Evolutionary conservation across 2,888 invertebrate species (phyloP).

Genomic region (Tridacna gigas): DNA sequence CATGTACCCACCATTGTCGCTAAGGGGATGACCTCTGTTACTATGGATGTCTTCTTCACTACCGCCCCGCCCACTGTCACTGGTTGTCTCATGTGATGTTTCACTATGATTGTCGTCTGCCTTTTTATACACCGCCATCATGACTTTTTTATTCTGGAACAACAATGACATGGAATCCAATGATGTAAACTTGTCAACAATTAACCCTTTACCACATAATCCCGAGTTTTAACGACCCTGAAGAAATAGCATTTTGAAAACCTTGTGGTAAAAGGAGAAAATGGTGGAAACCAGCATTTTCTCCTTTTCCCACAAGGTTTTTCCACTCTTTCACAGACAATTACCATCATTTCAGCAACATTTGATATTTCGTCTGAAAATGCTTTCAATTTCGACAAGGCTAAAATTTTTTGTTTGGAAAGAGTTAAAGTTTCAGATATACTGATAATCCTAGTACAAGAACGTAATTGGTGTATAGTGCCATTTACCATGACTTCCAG

Average conservation of each 20-base stretch:
- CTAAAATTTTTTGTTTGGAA: too few species aligned
- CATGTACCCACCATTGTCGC: conserved; percentile 67
- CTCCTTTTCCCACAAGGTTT: neutral
- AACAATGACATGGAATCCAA: neutral
- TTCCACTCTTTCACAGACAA: too few species aligned
- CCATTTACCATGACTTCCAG: too few species aligned
- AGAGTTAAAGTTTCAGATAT: too few species aligned
- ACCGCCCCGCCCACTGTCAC: conserved; percentile 75
- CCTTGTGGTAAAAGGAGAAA: neutral
- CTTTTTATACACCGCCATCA: conserved; percentile 53
- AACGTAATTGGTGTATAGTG: too few species aligned
- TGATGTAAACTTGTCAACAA: neutral
- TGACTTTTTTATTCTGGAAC: conserved; percentile 45
- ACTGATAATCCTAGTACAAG: too few species aligned
- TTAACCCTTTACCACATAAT: neutral
- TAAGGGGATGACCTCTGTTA: conserved; percentile 68
- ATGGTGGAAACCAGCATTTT: neutral
- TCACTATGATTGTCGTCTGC: conserved; percentile 76
- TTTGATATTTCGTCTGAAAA: too few species aligned
- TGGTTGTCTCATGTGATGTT: conserved; percentile 72
- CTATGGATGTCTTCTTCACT: conserved; percentile 76
- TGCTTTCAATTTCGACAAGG: too few species aligned
- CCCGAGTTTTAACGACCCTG: neutral
- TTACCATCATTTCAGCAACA: too few species aligned
- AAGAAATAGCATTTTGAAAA: neutral